Conservation (phyloP, 2,888 invertebrate species). For the Heteropelma amictum region DNA sequence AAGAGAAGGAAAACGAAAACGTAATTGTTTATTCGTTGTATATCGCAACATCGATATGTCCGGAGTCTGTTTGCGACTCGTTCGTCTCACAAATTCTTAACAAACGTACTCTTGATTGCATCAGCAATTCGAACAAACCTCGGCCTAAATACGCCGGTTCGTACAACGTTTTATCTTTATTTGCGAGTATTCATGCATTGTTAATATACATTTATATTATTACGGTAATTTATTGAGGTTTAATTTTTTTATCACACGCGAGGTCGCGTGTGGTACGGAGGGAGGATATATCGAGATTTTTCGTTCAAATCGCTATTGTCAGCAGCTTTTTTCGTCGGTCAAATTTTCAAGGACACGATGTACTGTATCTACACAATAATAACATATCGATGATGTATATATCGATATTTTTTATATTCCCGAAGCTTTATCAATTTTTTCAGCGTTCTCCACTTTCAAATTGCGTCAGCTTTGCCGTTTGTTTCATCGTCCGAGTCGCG, state of each 20-base stretch:
- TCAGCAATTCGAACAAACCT: slow-evolving; percentile 71
- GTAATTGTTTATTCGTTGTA: slow-evolving; percentile 61
- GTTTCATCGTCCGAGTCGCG: slow-evolving; percentile 3
- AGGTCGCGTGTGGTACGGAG: slow-evolving; percentile 24
- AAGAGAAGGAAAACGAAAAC: not conserved
- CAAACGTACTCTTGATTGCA: slow-evolving; percentile 70
- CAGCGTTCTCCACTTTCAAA: slow-evolving; percentile 16
- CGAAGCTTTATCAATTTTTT: not conserved
- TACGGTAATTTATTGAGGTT: slow-evolving; percentile 8
- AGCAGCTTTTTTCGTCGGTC: slow-evolving; percentile 39
- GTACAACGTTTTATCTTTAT: slow-evolving; percentile 35
- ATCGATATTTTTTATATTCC: slow-evolving; percentile 1
- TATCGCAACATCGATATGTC: slow-evolving; percentile 55
- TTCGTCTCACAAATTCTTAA: slow-evolving; percentile 45
- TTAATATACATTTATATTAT: not conserved
- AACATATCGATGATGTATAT: slow-evolving; percentile 51
- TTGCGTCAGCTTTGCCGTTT: slow-evolving; percentile 8
- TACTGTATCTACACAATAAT: slow-evolving; percentile 57
- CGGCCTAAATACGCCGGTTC: slow-evolving; percentile 58
- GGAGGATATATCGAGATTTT: too few species aligned
- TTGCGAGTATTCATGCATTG: slow-evolving; percentile 6
- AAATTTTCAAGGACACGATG: slow-evolving; percentile 40
- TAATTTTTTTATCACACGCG: slow-evolving; percentile 39
- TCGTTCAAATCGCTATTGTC: slow-evolving; percentile 26
- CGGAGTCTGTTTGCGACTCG: slow-evolving; percentile 40